Evolutionary conservation across 2,888 invertebrate species (phyloP).

Genomic region (Sphinx pinastri): DNA sequence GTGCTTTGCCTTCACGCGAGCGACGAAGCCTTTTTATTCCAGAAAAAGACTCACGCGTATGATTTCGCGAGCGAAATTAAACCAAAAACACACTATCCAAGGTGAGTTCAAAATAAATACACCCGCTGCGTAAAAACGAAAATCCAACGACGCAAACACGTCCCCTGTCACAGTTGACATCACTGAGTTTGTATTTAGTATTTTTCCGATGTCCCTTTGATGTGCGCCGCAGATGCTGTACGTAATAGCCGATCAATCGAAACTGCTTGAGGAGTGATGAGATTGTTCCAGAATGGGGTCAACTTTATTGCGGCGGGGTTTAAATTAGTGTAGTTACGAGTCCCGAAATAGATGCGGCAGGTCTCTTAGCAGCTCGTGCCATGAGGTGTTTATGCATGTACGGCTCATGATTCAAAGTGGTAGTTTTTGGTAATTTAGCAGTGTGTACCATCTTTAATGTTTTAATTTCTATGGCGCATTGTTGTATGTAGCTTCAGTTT

Average conservation of each 20-base stretch:
- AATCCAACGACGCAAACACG: background rate
- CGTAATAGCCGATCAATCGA: constrained; percentile 34
- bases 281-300: constrained; percentile 33
- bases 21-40: too few species aligned
- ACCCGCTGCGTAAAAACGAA: background rate
- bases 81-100: too few species aligned
- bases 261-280: constrained; percentile 29
- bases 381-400: background rate
- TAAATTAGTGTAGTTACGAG: constrained; percentile 32
- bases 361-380: constrained; percentile 1
- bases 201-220: constrained; percentile 44
- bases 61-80: too few species aligned
- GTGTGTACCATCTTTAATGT: too few species aligned
- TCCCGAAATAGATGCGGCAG: constrained; percentile 29
- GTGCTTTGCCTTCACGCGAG: too few species aligned
- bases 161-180: background rate
- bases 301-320: constrained; percentile 28
- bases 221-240: constrained; percentile 43
- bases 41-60: too few species aligned
- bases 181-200: constrained; percentile 26
- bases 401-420: background rate
- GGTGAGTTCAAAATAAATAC: too few species aligned
- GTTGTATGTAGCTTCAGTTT: too few species aligned
- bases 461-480: too few species aligned
- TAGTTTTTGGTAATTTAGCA: background rate